Evolutionary conservation across 2,113 vertebrate genomes (phyloP).

Genomic region (Hucho hucho): DNA sequence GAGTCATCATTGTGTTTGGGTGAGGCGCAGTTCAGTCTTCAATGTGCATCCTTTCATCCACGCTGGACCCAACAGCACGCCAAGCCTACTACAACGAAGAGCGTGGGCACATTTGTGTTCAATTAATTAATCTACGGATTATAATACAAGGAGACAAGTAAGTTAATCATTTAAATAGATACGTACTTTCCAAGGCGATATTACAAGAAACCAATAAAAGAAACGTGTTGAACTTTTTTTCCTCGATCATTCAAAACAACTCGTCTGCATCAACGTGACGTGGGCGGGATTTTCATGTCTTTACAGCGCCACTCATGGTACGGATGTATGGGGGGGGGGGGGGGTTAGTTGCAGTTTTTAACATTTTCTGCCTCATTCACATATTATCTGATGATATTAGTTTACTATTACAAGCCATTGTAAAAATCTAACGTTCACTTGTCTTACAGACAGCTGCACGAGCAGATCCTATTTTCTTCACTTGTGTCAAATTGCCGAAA

Average conservation of each 20-base stretch:
- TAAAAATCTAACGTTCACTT: not conserved
- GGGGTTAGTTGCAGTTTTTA: too few relatives aligned
- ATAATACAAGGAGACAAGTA: too few relatives aligned
- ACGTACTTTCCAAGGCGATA: too few relatives aligned
- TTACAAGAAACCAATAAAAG: too few relatives aligned
- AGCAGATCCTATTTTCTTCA: not conserved
- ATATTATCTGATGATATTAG: not conserved
- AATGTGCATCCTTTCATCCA: not conserved
- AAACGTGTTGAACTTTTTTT: too few relatives aligned
- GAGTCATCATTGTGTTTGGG: slow-evolving; percentile 38
- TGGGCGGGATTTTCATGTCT: not conserved
- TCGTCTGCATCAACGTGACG: not conserved
- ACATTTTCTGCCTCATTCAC: not conserved
- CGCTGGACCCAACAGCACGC: too few relatives aligned
- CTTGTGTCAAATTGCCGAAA: not conserved
- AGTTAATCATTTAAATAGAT: too few relatives aligned
- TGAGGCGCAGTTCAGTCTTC: not conserved
- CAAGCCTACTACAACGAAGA: too few relatives aligned
- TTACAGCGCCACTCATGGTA: not conserved
- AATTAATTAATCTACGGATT: too few relatives aligned
- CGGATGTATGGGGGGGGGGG: not conserved
- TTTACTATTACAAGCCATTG: not conserved
- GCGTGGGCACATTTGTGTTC: too few relatives aligned
- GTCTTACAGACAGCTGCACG: not conserved
- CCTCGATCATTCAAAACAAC: too few relatives aligned